phyloP scores from a whole-genome alignment of 2,888 invertebrate genomes.

The Spialia ferax region DNA sequence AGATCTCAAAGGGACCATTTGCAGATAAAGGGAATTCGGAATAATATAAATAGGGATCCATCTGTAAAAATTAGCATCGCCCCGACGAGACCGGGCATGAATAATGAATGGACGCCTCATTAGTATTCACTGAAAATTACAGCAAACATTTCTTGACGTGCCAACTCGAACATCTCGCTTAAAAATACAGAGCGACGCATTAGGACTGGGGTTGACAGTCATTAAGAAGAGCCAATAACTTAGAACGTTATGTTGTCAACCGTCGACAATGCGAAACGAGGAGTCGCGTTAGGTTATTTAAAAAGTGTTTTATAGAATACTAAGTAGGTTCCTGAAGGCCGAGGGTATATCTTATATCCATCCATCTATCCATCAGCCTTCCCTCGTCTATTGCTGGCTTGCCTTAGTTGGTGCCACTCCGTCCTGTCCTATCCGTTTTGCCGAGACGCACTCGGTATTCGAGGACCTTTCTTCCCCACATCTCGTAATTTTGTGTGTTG shows the following conservation, averaged over 20 bases:
- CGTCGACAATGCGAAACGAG: neutral
- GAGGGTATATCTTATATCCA: too few species aligned
- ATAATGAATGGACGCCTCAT: constrained; percentile 48
- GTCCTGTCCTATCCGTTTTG: too few species aligned
- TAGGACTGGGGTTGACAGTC: neutral
- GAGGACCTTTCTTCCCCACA: too few species aligned
- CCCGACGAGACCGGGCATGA: constrained; percentile 42
- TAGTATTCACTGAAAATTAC: constrained; percentile 47
- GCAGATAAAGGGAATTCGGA: constrained; percentile 42
- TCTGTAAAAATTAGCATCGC: constrained; percentile 47
- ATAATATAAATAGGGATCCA: constrained; percentile 45
- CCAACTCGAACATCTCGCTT: neutral
- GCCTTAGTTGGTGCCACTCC: too few species aligned
- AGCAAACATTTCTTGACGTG: constrained; percentile 40
- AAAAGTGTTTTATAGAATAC: neutral
- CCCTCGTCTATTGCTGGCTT: too few species aligned
- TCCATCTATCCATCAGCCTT: too few species aligned
- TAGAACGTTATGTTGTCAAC: neutral
- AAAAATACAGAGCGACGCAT: neutral
- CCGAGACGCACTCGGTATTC: too few species aligned
- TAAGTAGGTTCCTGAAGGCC: neutral
- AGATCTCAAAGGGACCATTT: constrained; percentile 34
- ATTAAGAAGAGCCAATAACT: neutral
- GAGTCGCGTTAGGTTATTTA: neutral
- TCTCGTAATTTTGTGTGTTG: too few species aligned